phyloP scores from a whole-genome alignment of 2,888 invertebrate species.

The Nomada hirtipes region DNA sequence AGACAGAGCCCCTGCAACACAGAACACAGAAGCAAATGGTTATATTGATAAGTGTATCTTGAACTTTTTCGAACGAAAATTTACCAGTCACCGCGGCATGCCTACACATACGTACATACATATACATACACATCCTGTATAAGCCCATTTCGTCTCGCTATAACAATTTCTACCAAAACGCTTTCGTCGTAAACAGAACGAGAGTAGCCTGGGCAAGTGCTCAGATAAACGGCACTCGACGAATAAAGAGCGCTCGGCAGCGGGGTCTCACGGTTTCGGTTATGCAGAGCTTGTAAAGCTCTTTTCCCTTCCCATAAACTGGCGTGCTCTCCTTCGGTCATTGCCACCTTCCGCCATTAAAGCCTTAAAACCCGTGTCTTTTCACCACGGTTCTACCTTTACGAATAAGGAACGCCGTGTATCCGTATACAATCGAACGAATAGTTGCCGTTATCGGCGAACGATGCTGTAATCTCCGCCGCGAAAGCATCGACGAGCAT shows the following conservation, averaged over 20 bases:
- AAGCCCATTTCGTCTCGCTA: constrained; percentile 8
- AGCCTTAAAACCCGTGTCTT: constrained; percentile 10
- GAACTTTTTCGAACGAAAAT: not conserved
- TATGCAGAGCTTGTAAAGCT: constrained; percentile 40
- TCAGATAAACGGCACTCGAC: constrained; percentile 36
- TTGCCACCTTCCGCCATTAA: constrained; percentile 32
- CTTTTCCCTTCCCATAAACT: constrained; percentile 27
- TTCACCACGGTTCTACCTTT: not conserved
- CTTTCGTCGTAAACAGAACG: constrained; percentile 8
- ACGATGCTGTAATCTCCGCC: constrained; percentile 59
- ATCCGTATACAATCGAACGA: constrained; percentile 55
- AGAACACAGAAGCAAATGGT: not conserved
- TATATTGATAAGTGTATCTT: not conserved
- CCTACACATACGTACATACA: no score
- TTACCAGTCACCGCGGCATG: not conserved
- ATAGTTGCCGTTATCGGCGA: constrained; percentile 62
- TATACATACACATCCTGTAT: not conserved
- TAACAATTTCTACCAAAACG: constrained; percentile 21
- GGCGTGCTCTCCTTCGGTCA: constrained; percentile 39
- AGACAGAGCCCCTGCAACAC: constrained; percentile 27
- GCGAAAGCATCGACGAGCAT: constrained; percentile 47
- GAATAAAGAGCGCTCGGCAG: constrained; percentile 29
- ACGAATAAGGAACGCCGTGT: not conserved
- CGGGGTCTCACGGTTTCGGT: constrained; percentile 50
- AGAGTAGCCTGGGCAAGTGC: constrained; percentile 20